These are phyloP conservation scores for Mixornis gularis DNA, from an alignment of 2,113 vertebrate species.

Conservation along the genomic window DNA sequence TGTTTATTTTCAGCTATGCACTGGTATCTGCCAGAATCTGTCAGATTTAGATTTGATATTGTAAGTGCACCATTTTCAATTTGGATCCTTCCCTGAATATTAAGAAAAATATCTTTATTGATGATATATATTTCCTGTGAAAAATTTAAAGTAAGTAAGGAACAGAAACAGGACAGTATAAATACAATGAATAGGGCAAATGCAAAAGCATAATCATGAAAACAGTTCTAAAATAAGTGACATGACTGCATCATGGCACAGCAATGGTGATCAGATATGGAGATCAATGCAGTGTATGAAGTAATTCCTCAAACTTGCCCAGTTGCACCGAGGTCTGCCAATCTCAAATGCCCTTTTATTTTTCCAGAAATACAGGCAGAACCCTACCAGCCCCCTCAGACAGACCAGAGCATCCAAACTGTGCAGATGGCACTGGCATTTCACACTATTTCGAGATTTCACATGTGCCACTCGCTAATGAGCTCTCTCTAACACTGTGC, in stretches of 20 bases:
- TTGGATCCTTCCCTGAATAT: conserved; percentile 84
- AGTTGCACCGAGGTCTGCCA: neutral
- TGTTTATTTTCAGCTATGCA: conserved; percentile 98
- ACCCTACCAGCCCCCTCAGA: neutral
- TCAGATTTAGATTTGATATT: conserved; percentile 84
- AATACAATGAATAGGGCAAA: neutral
- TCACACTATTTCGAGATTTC: neutral
- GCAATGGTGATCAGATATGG: neutral
- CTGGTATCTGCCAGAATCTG: conserved; percentile 93
- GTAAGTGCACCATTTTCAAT: conserved; percentile 91
- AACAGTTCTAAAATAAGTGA: neutral
- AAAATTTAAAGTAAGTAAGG: conserved; percentile 23
- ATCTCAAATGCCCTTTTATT: neutral
- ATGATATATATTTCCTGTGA: conserved; percentile 31
- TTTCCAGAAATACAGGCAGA: neutral
- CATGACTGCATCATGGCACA: neutral
- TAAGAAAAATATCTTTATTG: conserved; percentile 67
- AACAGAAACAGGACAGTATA: neutral
- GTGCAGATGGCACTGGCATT: conserved; percentile 39
- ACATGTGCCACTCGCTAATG: conserved; percentile 13
- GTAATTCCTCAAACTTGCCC: neutral
- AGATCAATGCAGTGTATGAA: neutral
- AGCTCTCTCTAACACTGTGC: neutral
- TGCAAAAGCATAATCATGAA: neutral
- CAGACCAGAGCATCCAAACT: neutral